phyloP scores from a whole-genome alignment of 2,888 invertebrate genomes.

The Oscheius onirici region DNA sequence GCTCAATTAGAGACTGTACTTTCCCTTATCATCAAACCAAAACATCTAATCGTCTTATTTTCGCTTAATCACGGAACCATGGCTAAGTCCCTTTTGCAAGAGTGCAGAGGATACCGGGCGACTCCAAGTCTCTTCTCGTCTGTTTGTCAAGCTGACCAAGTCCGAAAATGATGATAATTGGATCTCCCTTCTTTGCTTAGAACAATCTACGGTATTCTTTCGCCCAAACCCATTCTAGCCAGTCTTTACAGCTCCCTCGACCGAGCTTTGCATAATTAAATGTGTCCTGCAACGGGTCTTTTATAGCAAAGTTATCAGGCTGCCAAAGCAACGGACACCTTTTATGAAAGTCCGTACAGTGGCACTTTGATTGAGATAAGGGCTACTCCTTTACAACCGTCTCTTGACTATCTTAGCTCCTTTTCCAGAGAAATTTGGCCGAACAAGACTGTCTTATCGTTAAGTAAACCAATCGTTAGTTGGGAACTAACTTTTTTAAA shows the following conservation, averaged over 20 bases:
- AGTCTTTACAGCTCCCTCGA: constrained; percentile 12
- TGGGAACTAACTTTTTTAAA: no score
- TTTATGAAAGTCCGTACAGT: constrained; percentile 8
- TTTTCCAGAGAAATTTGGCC: neutral
- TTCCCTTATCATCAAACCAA: neutral
- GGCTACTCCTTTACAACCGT: constrained; percentile 25
- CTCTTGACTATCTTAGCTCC: neutral
- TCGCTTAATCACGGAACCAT: constrained; percentile 19
- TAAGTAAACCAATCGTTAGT: no score
- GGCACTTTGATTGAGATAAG: constrained; percentile 16
- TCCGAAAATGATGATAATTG: constrained; percentile 10
- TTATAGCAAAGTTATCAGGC: neutral
- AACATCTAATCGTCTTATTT: constrained; percentile 25
- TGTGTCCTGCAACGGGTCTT: neutral
- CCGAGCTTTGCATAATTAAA: constrained; percentile 23
- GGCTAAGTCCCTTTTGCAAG: neutral
- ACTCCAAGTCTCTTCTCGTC: constrained; percentile 4
- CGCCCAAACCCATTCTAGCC: neutral
- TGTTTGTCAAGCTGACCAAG: constrained; percentile 16
- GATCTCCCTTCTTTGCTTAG: neutral
- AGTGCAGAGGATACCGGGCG: neutral
- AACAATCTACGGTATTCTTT: neutral
- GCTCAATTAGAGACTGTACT: neutral
- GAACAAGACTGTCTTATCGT: no score
- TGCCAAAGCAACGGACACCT: neutral